Evolutionary conservation across 2,888 invertebrate species (phyloP).

Genomic region (Dynastes maya): DNA sequence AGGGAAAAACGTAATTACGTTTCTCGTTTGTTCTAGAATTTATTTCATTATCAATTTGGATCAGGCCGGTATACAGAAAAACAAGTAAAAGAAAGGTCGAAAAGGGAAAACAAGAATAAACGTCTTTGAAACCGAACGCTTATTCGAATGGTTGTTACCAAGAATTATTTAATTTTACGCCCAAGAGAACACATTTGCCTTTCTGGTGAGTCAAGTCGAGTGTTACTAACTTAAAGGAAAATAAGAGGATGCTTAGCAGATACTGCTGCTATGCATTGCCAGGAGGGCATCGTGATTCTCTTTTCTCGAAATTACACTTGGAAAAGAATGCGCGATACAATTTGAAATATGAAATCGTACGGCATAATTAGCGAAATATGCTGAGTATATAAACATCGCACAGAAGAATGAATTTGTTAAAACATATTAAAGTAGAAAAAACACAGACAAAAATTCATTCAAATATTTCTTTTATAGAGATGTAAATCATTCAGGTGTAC

Average conservation of each 20-base stretch:
- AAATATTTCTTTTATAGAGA: slow-evolving; percentile 5
- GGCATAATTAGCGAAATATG: neutral
- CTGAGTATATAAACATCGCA: neutral
- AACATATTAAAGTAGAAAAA: too few relatives aligned
- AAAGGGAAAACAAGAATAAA: slow-evolving; percentile 23
- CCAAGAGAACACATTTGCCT: slow-evolving; percentile 68
- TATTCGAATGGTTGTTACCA: slow-evolving; percentile 47
- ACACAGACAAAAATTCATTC: neutral
- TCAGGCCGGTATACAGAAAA: slow-evolving; percentile 22
- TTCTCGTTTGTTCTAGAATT: slow-evolving; percentile 44
- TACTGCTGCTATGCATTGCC: slow-evolving; percentile 36
- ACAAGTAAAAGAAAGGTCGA: slow-evolving; percentile 6
- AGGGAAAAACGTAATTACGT: slow-evolving; percentile 32
- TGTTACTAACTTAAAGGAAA: slow-evolving; percentile 62
- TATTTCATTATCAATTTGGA: slow-evolving; percentile 45
- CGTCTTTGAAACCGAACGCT: slow-evolving; percentile 45
- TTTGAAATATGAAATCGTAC: neutral
- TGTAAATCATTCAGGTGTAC: neutral
- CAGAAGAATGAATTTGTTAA: too few relatives aligned
- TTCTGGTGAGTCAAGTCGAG: slow-evolving; percentile 65
- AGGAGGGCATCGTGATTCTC: slow-evolving; percentile 29
- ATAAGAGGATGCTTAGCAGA: slow-evolving; percentile 42
- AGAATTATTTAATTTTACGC: slow-evolving; percentile 70
- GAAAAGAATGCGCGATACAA: neutral
- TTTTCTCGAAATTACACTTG: slow-evolving; percentile 19